phyloP scores from a whole-genome alignment of 2,113 vertebrate genomes.

The Bos indicus region DNA sequence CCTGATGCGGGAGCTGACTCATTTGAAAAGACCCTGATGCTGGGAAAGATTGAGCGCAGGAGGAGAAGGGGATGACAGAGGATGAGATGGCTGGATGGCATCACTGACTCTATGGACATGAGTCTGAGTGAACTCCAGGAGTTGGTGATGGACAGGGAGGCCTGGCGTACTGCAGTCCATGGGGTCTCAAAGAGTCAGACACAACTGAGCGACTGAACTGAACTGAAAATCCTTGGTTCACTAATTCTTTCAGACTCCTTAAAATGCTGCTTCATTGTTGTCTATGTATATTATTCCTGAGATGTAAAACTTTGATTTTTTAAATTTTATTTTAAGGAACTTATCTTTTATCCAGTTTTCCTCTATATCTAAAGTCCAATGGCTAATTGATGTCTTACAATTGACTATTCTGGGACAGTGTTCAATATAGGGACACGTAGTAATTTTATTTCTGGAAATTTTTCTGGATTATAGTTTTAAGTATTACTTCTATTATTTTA shows the following conservation, averaged over 20 bases:
- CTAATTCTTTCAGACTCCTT: not conserved
- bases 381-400: not conserved
- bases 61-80: too few species aligned
- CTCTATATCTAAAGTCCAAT: not conserved
- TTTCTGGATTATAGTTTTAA: not conserved
- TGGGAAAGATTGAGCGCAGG: too few species aligned
- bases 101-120: not conserved
- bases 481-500: not conserved
- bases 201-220: not conserved
- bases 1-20: too few species aligned
- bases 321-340: not conserved
- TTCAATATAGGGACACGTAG: not conserved
- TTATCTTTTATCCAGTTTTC: not conserved
- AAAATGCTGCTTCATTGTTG: not conserved
- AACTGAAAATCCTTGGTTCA: not conserved
- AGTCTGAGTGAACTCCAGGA: rapidly evolving
- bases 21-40: too few species aligned
- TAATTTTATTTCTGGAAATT: not conserved
- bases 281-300: not conserved
- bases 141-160: not conserved
- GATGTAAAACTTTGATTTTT: not conserved
- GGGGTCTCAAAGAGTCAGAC: too few species aligned
- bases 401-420: not conserved
- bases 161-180: too few species aligned
- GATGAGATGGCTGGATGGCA: too few species aligned